Evolutionary conservation across 2,888 invertebrate species (phyloP).

Genomic region (Rugalucina vietnamica): DNA sequence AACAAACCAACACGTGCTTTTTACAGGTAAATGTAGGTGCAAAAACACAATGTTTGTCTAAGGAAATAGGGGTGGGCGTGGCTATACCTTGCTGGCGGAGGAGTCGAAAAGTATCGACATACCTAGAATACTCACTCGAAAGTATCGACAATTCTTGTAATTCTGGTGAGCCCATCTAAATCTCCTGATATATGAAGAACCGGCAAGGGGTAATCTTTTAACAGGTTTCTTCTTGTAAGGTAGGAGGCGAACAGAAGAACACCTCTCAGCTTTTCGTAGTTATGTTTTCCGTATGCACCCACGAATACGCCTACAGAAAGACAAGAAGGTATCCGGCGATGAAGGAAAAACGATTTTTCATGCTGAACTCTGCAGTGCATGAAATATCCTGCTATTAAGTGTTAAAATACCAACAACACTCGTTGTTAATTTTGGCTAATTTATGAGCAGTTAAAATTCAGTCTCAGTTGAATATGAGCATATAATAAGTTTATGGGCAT

Average conservation of each 20-base stretch:
- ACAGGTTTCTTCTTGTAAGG: slow-evolving; percentile 56
- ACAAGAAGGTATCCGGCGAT: background rate
- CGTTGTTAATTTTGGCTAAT: too few relatives aligned
- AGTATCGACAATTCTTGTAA: slow-evolving; percentile 70
- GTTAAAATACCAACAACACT: too few relatives aligned
- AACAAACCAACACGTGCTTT: too few relatives aligned
- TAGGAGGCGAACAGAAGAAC: slow-evolving; percentile 72
- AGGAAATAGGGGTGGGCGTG: too few relatives aligned
- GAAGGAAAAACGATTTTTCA: background rate
- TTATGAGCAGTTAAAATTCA: too few relatives aligned
- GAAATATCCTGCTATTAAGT: too few relatives aligned
- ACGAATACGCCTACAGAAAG: slow-evolving; percentile 65
- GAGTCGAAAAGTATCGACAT: too few relatives aligned
- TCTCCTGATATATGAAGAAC: slow-evolving; percentile 76
- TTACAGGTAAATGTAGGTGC: too few relatives aligned
- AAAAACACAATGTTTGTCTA: too few relatives aligned
- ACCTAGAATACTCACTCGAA: slow-evolving; percentile 71
- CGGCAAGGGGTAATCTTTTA: slow-evolving; percentile 71
- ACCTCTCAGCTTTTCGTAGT: slow-evolving; percentile 59
- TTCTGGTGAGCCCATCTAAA: slow-evolving; percentile 74
- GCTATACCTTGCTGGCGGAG: too few relatives aligned
- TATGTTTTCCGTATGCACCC: slow-evolving; percentile 56
- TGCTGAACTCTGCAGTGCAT: background rate
- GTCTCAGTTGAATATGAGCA: too few relatives aligned
- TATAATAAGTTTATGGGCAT: too few relatives aligned